A percentile compares a stretch with the other conserved stretches of the same genome.
These are phyloP conservation scores for Ciconia boyciana DNA, from an alignment of 2,113 vertebrate genomes.

Conservation along the genomic window DNA sequence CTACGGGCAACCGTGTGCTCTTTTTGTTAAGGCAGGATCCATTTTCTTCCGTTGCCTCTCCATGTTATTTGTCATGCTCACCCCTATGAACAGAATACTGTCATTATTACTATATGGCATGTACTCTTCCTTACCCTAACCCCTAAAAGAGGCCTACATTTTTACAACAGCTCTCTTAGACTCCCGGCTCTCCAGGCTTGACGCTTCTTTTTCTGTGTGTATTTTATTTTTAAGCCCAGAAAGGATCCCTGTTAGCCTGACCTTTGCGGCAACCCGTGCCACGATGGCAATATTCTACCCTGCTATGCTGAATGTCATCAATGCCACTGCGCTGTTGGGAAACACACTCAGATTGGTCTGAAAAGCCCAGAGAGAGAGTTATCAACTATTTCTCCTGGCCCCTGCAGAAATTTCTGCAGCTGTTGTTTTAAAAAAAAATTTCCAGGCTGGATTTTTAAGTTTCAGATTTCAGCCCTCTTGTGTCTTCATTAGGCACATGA, in stretches of 20 bases:
- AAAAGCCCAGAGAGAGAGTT: background rate
- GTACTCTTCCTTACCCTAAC: background rate
- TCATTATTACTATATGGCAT: background rate
- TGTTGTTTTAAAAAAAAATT: background rate
- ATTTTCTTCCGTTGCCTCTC: background rate
- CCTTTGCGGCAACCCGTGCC: background rate
- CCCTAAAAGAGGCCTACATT: background rate
- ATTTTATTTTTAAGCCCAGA: background rate
- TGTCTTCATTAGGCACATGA: background rate
- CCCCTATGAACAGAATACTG: background rate
- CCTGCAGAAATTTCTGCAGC: background rate
- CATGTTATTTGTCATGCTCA: background rate
- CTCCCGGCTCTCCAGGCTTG: background rate
- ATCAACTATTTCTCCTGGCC: background rate
- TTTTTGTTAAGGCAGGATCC: background rate
- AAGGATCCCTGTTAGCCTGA: background rate
- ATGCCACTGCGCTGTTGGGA: background rate
- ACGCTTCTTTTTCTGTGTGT: background rate
- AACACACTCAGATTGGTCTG: background rate
- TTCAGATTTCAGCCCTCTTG: background rate
- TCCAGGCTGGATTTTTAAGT: background rate
- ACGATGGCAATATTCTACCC: background rate
- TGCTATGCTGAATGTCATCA: background rate
- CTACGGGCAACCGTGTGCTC: background rate
- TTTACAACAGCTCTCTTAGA: background rate